phyloP scores from a whole-genome alignment of 1,140 invertebrate species.

The Prorops nasuta region DNA sequence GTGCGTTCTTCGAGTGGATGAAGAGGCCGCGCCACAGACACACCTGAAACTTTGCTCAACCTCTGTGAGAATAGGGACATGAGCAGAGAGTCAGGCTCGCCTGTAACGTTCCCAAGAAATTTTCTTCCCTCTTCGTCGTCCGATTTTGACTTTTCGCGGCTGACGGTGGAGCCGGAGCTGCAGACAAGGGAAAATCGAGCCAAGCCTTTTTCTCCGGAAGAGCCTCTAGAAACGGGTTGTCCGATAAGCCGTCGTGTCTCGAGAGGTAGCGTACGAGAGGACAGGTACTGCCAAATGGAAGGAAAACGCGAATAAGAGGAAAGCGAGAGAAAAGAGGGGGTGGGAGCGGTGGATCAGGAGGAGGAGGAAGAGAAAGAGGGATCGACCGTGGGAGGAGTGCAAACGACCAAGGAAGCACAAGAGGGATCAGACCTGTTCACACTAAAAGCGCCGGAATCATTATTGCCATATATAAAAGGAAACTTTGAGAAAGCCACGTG shows the following conservation, averaged over 20 bases:
- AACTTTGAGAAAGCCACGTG: no score
- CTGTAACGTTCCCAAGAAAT: slow-evolving; percentile 32
- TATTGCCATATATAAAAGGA: no score
- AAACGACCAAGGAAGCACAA: slow-evolving; percentile 14
- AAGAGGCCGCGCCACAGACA: slow-evolving; percentile 36
- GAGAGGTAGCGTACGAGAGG: slow-evolving; percentile 18
- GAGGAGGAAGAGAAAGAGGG: slow-evolving; percentile 15
- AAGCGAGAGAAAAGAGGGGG: slow-evolving; percentile 16
- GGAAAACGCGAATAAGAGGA: no score
- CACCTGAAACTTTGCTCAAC: slow-evolving; percentile 57
- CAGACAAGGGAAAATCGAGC: slow-evolving; percentile 2
- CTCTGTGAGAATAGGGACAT: slow-evolving; percentile 38
- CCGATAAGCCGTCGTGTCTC: slow-evolving; percentile 14
- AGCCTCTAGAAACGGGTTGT: slow-evolving; percentile 7
- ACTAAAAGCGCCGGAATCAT: no score
- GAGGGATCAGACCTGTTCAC: no score
- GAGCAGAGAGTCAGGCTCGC: slow-evolving; percentile 55
- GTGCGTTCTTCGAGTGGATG: slow-evolving; percentile 5
- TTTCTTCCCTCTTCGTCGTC: not conserved
- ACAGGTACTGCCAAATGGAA: no score
- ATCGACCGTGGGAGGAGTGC: slow-evolving; percentile 8
- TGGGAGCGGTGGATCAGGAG: slow-evolving; percentile 1
- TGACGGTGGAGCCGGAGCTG: not conserved
- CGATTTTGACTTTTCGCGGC: not conserved
- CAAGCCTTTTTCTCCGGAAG: slow-evolving; percentile 1